Evolutionary conservation across 1,140 invertebrate genomes (phyloP).

Genomic region (Nomia melanderi): DNA sequence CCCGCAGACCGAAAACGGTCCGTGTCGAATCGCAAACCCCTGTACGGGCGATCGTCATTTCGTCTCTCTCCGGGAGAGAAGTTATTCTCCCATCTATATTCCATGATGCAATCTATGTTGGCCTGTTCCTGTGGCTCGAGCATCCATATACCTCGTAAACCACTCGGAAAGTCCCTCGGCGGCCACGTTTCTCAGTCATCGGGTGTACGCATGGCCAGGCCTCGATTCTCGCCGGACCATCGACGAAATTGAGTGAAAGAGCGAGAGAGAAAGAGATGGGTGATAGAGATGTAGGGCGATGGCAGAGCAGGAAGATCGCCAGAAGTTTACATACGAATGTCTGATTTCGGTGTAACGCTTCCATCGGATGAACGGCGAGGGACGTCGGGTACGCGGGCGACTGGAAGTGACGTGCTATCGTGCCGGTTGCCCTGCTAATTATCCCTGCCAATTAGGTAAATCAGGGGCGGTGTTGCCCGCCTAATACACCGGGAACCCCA

Average conservation of each 20-base stretch:
- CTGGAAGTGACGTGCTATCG: conserved; percentile 70
- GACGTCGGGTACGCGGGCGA: conserved; percentile 8
- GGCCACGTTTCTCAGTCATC: conserved; percentile 46
- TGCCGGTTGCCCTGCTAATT: conserved; percentile 69
- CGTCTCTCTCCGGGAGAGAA: conserved; percentile 38
- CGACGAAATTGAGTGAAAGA: conserved; percentile 33
- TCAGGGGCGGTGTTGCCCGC: conserved; percentile 28
- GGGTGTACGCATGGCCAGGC: conserved; percentile 21
- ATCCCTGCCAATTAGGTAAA: conserved; percentile 72
- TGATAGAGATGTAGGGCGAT: neutral
- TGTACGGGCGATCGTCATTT: conserved; percentile 25
- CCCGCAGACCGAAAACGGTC: conserved; percentile 67
- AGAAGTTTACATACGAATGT: conserved; percentile 77
- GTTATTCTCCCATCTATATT: conserved; percentile 71
- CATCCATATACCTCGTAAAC: conserved; percentile 66
- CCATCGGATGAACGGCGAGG: conserved; percentile 18
- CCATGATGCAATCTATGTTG: conserved; percentile 61
- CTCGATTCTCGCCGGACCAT: conserved; percentile 40
- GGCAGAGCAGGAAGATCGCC: conserved; percentile 44
- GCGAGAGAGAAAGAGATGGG: neutral
- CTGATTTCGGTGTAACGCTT: conserved; percentile 65
- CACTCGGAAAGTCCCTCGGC: conserved; percentile 61
- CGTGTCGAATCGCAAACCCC: conserved; percentile 65
- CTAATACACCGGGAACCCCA: conserved; percentile 45
- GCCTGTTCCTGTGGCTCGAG: conserved; percentile 47